These are phyloP conservation scores for Cylloceria caligata DNA, from an alignment of 2,888 invertebrate genomes.

Conservation along the genomic window DNA sequence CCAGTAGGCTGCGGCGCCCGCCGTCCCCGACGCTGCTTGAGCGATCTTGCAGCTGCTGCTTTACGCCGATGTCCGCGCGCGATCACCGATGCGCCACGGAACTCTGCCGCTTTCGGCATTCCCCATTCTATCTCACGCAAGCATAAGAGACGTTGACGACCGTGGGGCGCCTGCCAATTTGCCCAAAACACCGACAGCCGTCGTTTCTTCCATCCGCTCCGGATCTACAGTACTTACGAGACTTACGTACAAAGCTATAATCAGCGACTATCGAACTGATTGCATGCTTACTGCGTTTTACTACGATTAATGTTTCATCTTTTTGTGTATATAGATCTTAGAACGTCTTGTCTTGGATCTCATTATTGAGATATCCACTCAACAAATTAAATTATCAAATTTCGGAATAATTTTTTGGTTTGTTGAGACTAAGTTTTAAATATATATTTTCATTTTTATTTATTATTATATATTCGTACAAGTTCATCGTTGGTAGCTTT, in stretches of 20 bases:
- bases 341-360: not conserved
- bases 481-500: no score
- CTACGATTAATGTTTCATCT: not conserved
- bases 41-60: slow-evolving; percentile 65
- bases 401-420: no score
- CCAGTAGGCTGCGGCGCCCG: slow-evolving; percentile 62
- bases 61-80: slow-evolving; percentile 35
- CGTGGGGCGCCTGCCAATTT: slow-evolving; percentile 58
- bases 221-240: not conserved
- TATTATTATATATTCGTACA: no score
- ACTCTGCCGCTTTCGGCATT: slow-evolving; percentile 47
- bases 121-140: slow-evolving; percentile 44
- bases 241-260: slow-evolving; percentile 10
- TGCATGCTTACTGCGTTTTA: not conserved
- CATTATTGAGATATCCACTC: not conserved
- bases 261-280: slow-evolving; percentile 5
- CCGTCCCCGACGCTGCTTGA: slow-evolving; percentile 53
- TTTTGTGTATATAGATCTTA: not conserved
- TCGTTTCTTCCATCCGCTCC: slow-evolving; percentile 7
- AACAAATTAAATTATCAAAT: no score
- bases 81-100: slow-evolving; percentile 49
- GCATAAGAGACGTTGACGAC: slow-evolving; percentile 13
- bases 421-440: no score
- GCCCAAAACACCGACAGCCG: slow-evolving; percentile 63
- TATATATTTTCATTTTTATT: no score